These are phyloP conservation scores for Bergia sp. DNA, from an alignment of 92 coral and sea anemone species.

Conservation along the genomic window DNA sequence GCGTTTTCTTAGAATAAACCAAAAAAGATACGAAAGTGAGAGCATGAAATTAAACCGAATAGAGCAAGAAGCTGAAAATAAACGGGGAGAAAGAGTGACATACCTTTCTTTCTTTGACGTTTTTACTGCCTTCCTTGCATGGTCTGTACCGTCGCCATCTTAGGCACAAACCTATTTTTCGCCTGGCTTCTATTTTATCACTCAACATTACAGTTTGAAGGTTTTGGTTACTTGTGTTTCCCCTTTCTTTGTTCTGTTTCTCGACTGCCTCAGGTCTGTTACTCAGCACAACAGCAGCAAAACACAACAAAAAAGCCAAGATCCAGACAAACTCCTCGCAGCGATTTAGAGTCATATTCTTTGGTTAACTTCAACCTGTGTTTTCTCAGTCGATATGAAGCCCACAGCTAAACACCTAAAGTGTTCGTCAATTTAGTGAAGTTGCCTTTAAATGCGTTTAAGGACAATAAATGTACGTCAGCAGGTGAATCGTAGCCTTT, in stretches of 20 bases:
- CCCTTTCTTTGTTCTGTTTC: not conserved
- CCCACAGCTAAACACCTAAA: not conserved
- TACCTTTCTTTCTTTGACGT: not conserved
- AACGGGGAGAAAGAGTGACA: not conserved
- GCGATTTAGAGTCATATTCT: not conserved
- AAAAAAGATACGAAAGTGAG: not conserved
- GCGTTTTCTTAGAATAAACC: too few species aligned
- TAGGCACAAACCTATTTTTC: not conserved
- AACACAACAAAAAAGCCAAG: constrained; percentile 12
- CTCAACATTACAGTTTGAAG: not conserved
- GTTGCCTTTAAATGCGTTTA: constrained; percentile 21
- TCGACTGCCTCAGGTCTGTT: not conserved
- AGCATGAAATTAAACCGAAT: too few species aligned
- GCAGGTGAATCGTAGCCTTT: not conserved
- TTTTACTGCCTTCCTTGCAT: not conserved
- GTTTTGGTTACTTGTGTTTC: not conserved
- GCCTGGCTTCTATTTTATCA: not conserved
- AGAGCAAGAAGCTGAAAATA: not conserved
- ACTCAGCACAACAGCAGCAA: not conserved
- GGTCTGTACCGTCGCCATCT: constrained; percentile 25
- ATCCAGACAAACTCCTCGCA: not conserved
- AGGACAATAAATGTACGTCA: not conserved
- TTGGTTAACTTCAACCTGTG: not conserved
- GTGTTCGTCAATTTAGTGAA: not conserved
- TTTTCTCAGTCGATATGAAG: not conserved